A percentile compares a stretch with the other conserved stretches of the same genome.
phyloP scores from a whole-genome alignment of 2,113 vertebrate genomes.

The Gallinago jamesoni region DNA sequence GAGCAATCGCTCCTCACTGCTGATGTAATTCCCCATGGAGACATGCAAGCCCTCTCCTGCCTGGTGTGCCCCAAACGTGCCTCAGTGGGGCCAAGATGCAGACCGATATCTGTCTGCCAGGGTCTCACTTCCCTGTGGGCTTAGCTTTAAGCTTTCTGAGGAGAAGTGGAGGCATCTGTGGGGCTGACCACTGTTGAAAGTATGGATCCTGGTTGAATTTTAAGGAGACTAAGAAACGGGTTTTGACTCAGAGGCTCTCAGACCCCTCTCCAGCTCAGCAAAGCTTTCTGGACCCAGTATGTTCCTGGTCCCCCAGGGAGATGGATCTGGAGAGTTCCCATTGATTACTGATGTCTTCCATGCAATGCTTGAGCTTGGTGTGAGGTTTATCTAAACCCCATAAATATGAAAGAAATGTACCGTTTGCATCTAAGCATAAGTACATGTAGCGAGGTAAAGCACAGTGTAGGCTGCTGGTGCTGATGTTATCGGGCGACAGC shows the following conservation, averaged over 20 bases:
- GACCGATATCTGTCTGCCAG: not conserved
- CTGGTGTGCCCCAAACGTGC: rapidly evolving
- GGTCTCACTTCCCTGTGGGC: not conserved
- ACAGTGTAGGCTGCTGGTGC: not conserved
- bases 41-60: not conserved
- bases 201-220: not conserved
- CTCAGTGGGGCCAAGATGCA: not conserved
- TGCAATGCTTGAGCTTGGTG: not conserved
- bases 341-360: not conserved
- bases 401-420: not conserved
- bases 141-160: not conserved
- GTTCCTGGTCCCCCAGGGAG: not conserved
- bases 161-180: not conserved
- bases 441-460: not conserved
- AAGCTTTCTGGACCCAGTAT: not conserved
- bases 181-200: not conserved
- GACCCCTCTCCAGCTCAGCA: not conserved
- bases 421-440: not conserved
- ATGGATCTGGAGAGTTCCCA: not conserved
- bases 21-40: not conserved
- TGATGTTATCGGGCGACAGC: not conserved
- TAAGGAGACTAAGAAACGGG: not conserved
- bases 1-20: not conserved
- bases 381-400: not conserved
- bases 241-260: not conserved